Evolutionary conservation across 1,140 invertebrate species (phyloP), one percentile per base, ranked within the genome.

Genomic region (Trichogramma pretiosum): DNA sequence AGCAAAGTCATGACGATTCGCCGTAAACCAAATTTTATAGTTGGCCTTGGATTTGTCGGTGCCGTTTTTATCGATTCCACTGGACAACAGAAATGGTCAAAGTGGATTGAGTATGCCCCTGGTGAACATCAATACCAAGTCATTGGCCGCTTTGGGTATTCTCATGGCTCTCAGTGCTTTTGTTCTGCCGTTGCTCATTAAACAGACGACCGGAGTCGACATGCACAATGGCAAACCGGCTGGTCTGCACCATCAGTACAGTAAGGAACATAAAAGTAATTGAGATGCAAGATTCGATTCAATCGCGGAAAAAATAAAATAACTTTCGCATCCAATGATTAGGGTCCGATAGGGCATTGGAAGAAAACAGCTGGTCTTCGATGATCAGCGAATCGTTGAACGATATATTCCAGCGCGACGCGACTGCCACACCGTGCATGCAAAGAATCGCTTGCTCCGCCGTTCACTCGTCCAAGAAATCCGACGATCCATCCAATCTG

Each of bases 361-460:
- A n/a, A n/a, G n/a, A n/a, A n/a, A n/a, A n/a, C n/a, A n/a, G n/a
- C n/a, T n/a, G n/a, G n/a, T n/a, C n/a, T n/a, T n/a, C n/a, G n/a
- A n/a, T n/a, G n/a, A n/a, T 61, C 36, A 56, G 59, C 11, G 46
- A 59, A 32, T 24, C 52, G 11, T 18, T 67, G 10, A 61, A 62
- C 7, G 61, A 67, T 11, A 50, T 68, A n/a, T 24, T 65, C 17
- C 57, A 60, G 3, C 46, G 55, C 22, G 63, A 70, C 32, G n/a
- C n/a, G n/a, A n/a, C n/a, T n/a, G n/a, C n/a, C n/a, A n/a, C 59
- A 0, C 59, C 63, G 0, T 74, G 72, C 24, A 42, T 67, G 23
- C 67, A 71, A 46, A 55, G 58, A 22, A 52, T 61, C 0, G 47
- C 71, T 35, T 73, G 71, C 32, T 60, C 56, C 9, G 39, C 64